Percentiles rank a stretch among this genome's conserved stretches.
Conservation (phyloP, 1,140 invertebrate genomes). For the Oryctes rhinoceros region DNA sequence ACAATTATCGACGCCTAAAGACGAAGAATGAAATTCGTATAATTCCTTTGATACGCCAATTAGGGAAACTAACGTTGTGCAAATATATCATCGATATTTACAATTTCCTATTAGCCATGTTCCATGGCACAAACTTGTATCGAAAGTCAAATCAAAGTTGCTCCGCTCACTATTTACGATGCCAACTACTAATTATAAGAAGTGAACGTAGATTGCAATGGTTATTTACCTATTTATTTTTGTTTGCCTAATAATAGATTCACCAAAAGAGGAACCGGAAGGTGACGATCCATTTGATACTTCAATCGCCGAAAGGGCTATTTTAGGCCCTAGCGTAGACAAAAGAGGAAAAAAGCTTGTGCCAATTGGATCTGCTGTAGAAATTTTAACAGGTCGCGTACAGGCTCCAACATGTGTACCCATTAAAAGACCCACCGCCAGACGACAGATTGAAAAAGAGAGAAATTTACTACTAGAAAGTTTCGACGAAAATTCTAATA, state of each 20-base stretch:
- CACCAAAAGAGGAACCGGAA: constrained; percentile 73
- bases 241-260: constrained; percentile 49
- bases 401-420: constrained; percentile 70
- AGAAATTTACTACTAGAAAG: constrained; percentile 76
- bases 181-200: too few species aligned
- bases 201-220: too few species aligned
- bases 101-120: too few species aligned
- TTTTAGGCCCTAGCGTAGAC: constrained; percentile 76
- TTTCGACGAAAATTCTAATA: constrained; percentile 64
- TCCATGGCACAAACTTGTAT: too few species aligned
- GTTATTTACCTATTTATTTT: background rate
- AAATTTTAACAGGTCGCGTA: constrained; percentile 82
- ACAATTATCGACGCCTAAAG: too few species aligned
- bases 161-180: too few species aligned
- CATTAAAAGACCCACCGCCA: constrained; percentile 62
- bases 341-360: constrained; percentile 82
- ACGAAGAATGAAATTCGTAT: too few species aligned
- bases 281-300: constrained; percentile 88
- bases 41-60: too few species aligned
- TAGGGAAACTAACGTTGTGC: too few species aligned
- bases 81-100: too few species aligned
- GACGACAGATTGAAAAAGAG: constrained; percentile 66
- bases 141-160: too few species aligned
- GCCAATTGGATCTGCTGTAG: constrained; percentile 83
- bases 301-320: constrained; percentile 83